Conservation (phyloP, 2,113 vertebrate species). For the Chrysemys picta region DNA sequence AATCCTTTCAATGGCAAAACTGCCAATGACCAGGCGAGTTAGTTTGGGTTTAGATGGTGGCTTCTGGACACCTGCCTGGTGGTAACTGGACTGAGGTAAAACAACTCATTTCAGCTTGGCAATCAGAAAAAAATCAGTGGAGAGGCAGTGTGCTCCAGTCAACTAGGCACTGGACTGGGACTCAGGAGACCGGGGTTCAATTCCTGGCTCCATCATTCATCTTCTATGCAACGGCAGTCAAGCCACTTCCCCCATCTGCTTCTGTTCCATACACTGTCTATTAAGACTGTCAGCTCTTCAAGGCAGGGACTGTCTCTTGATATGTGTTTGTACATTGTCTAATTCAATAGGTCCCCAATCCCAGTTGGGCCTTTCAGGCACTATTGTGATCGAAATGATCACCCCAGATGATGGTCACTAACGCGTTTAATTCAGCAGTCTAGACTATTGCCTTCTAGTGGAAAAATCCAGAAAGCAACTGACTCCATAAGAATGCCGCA, state of each 20-base stretch:
- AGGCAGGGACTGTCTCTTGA: accelerated
- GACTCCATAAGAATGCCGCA: neutral
- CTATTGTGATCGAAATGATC: neutral
- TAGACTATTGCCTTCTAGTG: neutral
- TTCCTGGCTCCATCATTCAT: neutral
- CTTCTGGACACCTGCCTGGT: neutral
- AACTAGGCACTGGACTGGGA: neutral
- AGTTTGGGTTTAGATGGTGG: too few relatives aligned
- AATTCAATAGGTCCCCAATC: neutral
- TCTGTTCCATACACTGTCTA: neutral
- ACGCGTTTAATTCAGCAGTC: accelerated
- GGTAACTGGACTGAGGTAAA: neutral
- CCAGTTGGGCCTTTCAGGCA: neutral
- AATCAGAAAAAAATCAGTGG: neutral
- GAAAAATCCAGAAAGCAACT: neutral
- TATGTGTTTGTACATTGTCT: neutral
- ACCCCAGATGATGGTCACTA: neutral
- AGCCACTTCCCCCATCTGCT: neutral
- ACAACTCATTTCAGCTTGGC: neutral
- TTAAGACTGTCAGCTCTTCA: neutral
- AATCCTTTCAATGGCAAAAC: neutral
- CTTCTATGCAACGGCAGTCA: too few relatives aligned
- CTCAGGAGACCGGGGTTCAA: neutral
- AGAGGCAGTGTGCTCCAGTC: neutral
- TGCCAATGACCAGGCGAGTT: neutral